phyloP scores from a whole-genome alignment of 23 tunicate species.

The Aplidium turbinatum region DNA sequence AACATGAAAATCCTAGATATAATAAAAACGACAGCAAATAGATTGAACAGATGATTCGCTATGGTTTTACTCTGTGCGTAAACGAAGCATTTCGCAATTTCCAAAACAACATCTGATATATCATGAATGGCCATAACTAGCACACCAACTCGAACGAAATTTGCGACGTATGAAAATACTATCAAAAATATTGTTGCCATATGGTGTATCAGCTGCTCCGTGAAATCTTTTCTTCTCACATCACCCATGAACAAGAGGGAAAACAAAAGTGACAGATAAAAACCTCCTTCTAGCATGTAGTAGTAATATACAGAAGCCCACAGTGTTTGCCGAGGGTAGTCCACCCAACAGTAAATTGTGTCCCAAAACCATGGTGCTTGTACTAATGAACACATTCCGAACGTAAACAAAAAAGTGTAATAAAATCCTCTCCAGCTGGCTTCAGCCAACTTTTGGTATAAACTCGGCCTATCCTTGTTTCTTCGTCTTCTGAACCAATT shows the following conservation, averaged over 20 bases:
- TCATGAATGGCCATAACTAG: slow-evolving; percentile 96
- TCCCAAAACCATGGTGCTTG: slow-evolving; percentile 99
- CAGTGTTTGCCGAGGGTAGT: slow-evolving; percentile 72
- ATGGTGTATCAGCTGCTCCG: slow-evolving; percentile 88
- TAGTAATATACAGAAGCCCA: slow-evolving; percentile 66
- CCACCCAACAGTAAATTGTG: slow-evolving; percentile 76
- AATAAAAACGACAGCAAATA: slow-evolving; percentile 87
- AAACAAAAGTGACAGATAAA: slow-evolving; percentile 77
- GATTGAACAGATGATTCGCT: slow-evolving; percentile 62
- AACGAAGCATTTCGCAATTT: slow-evolving; percentile 67
- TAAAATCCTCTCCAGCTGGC: slow-evolving; percentile 86
- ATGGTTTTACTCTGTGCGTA: slow-evolving; percentile 40
- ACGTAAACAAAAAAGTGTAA: slow-evolving; percentile 66
- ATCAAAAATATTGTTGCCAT: slow-evolving; percentile 79
- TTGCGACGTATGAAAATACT: slow-evolving; percentile 75
- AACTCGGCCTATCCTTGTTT: slow-evolving; percentile 55
- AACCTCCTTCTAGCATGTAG: slow-evolving; percentile 96
- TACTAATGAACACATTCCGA: slow-evolving; percentile 52
- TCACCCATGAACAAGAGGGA: slow-evolving; percentile 74
- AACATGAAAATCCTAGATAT: slow-evolving; percentile 58
- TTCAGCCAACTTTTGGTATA: slow-evolving; percentile 79
- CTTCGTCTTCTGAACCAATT: slow-evolving; percentile 80
- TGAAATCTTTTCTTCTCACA: slow-evolving; percentile 91
- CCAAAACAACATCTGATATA: slow-evolving; percentile 90
- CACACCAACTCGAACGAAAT: slow-evolving; percentile 79